Evolutionary conservation across 2,797 vertebrate genomes (phyloP), one percentile per base, ranked within the genome.

Genomic region (Rhynchonycteris naso): DNA sequence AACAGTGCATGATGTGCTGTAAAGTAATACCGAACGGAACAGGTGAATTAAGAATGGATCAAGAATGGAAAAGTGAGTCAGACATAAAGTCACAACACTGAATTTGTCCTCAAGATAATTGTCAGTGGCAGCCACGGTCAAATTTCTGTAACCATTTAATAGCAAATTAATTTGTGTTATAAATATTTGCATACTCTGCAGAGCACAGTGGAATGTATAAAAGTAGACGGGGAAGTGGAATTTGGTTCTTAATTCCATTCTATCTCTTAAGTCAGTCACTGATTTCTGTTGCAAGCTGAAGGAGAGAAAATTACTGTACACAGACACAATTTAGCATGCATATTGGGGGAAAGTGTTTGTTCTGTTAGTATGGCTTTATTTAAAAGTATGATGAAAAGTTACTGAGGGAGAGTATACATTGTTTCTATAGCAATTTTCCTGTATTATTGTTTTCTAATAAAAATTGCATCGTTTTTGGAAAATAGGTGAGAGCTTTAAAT

Each of bases 31-130:
- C 84, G 82, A 76, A 89, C 47, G 68, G 83, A 94, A 87, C 95
- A 93, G 93, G 94, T 90, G 92, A 96, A 72, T 85, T 69, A 24
- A 82, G 83, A 78, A 35, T 4, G 38, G 66, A 88, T 47, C 65
- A 38, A 80, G 94, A 95, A 86, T 94, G 96, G 91, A 90, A 94
- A 82, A 79, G 88, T 93, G 96, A 96, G 82, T 96, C 96, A 91
- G 91, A 50, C n/a, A 18, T 10, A 4, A 68, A 83, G 84, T 43
- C 75, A 75, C 56, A 15, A 50, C 80, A 19, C 6, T 18, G 68
- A 81, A 15, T 54, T 18, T 87, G 52, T 58, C 61, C 84, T 87
- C 69, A 1, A 1, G 52, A 82, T 28, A 61, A 58, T 28, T 43
- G 52, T 16, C 72, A 5, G 50, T 2, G 50, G 52, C 63, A 13